These are phyloP conservation scores for Elaphurus davidianus DNA, from an alignment of 2,113 vertebrate genomes.

Conservation along the genomic window DNA sequence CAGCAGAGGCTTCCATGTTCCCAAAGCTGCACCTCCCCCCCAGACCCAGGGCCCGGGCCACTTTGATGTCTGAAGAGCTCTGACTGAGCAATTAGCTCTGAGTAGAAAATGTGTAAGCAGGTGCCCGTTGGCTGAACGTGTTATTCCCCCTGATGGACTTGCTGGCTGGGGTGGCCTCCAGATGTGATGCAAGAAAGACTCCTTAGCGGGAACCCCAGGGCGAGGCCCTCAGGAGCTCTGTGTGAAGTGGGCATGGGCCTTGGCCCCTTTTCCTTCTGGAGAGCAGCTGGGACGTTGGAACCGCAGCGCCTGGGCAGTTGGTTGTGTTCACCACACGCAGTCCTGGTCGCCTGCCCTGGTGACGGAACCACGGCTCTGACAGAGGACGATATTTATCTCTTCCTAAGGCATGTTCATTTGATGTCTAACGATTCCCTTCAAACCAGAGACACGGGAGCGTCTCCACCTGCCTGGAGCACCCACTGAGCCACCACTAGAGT, in stretches of 20 bases:
- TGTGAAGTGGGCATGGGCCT: accelerated
- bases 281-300: accelerated
- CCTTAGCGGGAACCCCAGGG: not conserved
- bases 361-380: not conserved
- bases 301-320: not conserved
- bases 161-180: not conserved
- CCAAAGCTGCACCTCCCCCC: accelerated
- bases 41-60: not conserved
- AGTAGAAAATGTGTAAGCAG: not conserved
- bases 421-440: not conserved
- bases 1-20: not conserved
- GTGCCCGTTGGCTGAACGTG: not conserved
- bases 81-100: not conserved
- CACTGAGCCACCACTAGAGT: accelerated
- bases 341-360: not conserved
- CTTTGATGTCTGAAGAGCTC: not conserved
- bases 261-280: not conserved
- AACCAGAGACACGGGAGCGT: not conserved
- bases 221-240: accelerated
- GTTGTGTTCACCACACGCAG: not conserved
- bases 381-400: accelerated
- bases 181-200: not conserved
- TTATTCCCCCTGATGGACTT: not conserved
- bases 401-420: not conserved
- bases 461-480: not conserved